Percentiles rank a stretch among this genome's conserved stretches.
Conservation (phyloP, 2,888 invertebrate genomes). For the Drosophila anomalata region DNA sequence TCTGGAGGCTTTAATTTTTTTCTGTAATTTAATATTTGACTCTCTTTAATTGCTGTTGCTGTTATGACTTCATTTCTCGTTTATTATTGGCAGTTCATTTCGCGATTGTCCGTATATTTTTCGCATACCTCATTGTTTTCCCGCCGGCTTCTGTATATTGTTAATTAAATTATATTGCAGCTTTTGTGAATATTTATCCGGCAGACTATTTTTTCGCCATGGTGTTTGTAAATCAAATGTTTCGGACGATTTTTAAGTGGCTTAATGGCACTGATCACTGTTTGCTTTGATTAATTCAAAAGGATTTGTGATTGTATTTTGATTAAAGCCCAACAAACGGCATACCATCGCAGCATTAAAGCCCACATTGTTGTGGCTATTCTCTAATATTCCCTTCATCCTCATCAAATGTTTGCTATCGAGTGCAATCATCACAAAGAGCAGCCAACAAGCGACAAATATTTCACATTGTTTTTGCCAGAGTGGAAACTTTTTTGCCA, state of each 20-base stretch:
- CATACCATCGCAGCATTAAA: background rate
- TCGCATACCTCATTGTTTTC: slow-evolving; percentile 33
- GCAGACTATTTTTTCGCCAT: slow-evolving; percentile 10
- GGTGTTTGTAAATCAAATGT: slow-evolving; percentile 23
- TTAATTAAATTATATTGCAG: slow-evolving; percentile 64
- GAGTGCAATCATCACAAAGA: slow-evolving; percentile 46
- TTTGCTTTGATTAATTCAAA: background rate
- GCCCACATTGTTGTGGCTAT: background rate
- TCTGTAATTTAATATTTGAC: slow-evolving; percentile 34
- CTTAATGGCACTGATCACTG: slow-evolving; percentile 9
- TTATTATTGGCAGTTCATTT: slow-evolving; percentile 37
- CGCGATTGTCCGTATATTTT: slow-evolving; percentile 29
- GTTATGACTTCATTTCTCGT: slow-evolving; percentile 54
- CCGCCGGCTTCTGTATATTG: slow-evolving; percentile 44
- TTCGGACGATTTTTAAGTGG: slow-evolving; percentile 21
- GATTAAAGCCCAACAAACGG: background rate
- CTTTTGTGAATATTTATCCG: slow-evolving; percentile 9
- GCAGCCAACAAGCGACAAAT: slow-evolving; percentile 68
- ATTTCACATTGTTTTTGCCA: slow-evolving; percentile 67
- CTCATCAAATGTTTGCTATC: slow-evolving; percentile 26
- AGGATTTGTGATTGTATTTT: slow-evolving; percentile 4
- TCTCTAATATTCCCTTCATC: background rate
- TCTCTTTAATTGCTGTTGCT: slow-evolving; percentile 37
- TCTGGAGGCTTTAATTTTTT: slow-evolving; percentile 15
- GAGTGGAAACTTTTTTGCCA: slow-evolving; percentile 60